These are phyloP conservation scores for Sandelia bainsii DNA, from an alignment of 2,797 vertebrate species.

Conservation along the genomic window DNA sequence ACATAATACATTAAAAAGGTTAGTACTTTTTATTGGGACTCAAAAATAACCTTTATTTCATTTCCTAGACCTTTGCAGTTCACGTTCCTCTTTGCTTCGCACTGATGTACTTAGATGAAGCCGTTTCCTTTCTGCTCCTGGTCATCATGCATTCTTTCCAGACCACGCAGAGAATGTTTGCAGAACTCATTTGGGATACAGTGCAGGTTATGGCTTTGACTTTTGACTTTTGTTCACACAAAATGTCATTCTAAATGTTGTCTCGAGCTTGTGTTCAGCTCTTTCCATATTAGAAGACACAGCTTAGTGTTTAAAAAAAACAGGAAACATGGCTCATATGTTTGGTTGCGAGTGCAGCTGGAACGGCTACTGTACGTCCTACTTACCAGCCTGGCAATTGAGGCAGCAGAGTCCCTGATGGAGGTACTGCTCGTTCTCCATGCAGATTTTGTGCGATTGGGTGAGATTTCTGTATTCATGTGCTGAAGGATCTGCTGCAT, in stretches of 20 bases:
- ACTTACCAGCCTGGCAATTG: slow-evolving; percentile 84
- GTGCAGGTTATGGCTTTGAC: slow-evolving; percentile 39
- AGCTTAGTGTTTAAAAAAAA: neutral
- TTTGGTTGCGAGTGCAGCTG: neutral
- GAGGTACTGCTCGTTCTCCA: slow-evolving; percentile 83
- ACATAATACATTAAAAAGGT: slow-evolving; percentile 12
- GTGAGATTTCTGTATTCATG: slow-evolving; percentile 70
- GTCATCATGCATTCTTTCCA: slow-evolving; percentile 54
- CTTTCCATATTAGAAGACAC: neutral
- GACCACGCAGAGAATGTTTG: slow-evolving; percentile 33
- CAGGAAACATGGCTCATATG: neutral
- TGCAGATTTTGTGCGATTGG: slow-evolving; percentile 61
- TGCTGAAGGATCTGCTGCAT: slow-evolving; percentile 63
- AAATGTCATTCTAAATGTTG: slow-evolving; percentile 1
- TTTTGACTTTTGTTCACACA: slow-evolving; percentile 34
- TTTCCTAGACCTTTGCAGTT: slow-evolving; percentile 1
- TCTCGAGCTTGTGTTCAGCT: neutral
- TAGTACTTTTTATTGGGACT: neutral
- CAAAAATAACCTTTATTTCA: slow-evolving; percentile 38
- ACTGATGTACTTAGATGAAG: slow-evolving; percentile 24
- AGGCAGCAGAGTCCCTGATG: slow-evolving; percentile 81
- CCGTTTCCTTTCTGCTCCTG: slow-evolving; percentile 13
- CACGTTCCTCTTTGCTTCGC: neutral
- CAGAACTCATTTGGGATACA: slow-evolving; percentile 32
- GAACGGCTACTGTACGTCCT: neutral